Evolutionary conservation across 1,140 invertebrate species (phyloP).

Genomic region (Lutraria rhynchaena): DNA sequence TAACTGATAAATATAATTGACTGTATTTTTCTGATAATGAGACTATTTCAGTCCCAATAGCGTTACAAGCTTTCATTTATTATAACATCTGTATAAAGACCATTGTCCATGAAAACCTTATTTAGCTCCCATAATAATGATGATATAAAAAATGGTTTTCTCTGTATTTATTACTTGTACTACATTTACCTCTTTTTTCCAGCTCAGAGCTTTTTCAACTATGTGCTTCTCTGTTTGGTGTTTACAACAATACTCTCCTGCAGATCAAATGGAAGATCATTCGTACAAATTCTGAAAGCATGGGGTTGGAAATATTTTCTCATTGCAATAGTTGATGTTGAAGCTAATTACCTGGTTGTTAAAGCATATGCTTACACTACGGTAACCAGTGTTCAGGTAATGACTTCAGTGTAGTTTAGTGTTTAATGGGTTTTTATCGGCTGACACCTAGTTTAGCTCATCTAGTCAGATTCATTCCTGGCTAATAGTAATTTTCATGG

Average conservation of each 20-base stretch:
- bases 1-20: too few species aligned
- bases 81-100: too few species aligned
- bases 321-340: conserved; percentile 90
- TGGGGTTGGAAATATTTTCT: conserved; percentile 89
- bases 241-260: conserved; percentile 90
- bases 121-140: too few species aligned
- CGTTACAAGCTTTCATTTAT: too few species aligned
- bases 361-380: conserved; percentile 87
- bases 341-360: conserved; percentile 89
- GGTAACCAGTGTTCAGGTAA: conserved; percentile 84
- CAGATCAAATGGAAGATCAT: conserved; percentile 85
- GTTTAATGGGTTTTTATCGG: too few species aligned
- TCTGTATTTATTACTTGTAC: too few species aligned
- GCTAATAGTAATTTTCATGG: too few species aligned
- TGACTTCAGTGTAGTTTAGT: too few species aligned
- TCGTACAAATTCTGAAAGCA: conserved; percentile 87
- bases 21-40: too few species aligned
- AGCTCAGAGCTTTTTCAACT: conserved; percentile 92
- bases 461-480: background rate
- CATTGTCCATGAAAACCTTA: too few species aligned
- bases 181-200: conserved; percentile 72
- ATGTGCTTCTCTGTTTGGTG: conserved; percentile 88
- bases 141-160: too few species aligned
- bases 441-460: background rate
- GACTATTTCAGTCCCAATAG: too few species aligned